phyloP scores from a whole-genome alignment of 2,888 invertebrate species.

The Phengaris alcon region DNA sequence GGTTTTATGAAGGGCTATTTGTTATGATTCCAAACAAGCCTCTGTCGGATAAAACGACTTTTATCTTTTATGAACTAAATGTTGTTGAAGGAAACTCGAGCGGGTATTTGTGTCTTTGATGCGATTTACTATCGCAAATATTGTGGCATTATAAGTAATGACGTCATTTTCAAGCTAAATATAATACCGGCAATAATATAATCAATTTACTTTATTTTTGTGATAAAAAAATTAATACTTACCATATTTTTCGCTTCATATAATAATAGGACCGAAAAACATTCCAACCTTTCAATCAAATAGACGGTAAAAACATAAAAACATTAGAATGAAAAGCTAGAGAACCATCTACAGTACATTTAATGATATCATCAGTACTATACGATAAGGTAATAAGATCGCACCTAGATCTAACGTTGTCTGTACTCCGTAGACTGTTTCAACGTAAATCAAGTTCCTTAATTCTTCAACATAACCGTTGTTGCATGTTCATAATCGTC shows the following conservation, averaged over 20 bases:
- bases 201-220: too few species aligned
- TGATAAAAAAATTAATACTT: too few species aligned
- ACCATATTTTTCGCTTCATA: too few species aligned
- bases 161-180: background rate
- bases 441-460: slow-evolving; percentile 28
- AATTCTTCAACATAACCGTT: slow-evolving; percentile 24
- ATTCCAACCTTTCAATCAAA: too few species aligned
- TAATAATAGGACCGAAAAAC: too few species aligned
- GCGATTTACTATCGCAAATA: background rate
- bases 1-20: slow-evolving; percentile 76
- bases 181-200: too few species aligned
- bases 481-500: slow-evolving; percentile 42
- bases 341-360: too few species aligned
- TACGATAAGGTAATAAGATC: too few species aligned
- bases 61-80: slow-evolving; percentile 67
- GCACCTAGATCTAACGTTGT: slow-evolving; percentile 3
- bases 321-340: too few species aligned
- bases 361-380: too few species aligned
- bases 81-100: slow-evolving; percentile 56
- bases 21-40: slow-evolving; percentile 77
- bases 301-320: too few species aligned
- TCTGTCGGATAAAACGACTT: slow-evolving; percentile 72
- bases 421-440: background rate
- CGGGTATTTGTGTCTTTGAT: slow-evolving; percentile 33
- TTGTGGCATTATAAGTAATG: background rate